Evolutionary conservation across 1,140 invertebrate species (phyloP).

Genomic region (Ctenoplectra terminalis): DNA sequence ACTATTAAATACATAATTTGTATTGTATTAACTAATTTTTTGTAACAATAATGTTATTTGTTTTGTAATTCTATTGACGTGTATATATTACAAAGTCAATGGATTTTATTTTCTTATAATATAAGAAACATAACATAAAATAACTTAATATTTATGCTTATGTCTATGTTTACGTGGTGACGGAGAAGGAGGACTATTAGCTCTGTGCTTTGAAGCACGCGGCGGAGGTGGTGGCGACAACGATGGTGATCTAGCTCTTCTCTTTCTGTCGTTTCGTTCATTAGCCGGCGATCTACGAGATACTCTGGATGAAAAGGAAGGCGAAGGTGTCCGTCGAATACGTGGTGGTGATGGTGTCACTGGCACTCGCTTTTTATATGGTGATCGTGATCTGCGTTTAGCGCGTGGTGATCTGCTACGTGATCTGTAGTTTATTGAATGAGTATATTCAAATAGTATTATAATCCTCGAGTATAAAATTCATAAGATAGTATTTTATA

Average conservation of each 20-base stretch:
- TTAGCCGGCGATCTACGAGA: conserved; percentile 75
- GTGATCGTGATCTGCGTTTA: conserved; percentile 80
- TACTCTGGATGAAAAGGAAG: conserved; percentile 75
- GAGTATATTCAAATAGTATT: conserved; percentile 3
- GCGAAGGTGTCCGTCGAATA: conserved; percentile 80
- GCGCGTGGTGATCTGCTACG: conserved; percentile 80
- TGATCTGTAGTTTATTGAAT: conserved; percentile 71
- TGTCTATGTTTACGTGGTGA: conserved; percentile 82
- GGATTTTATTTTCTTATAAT: conserved; percentile 19
- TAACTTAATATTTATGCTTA: conserved; percentile 83
- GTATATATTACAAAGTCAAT: conserved; percentile 10
- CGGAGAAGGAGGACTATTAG: conserved; percentile 77
- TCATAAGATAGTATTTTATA: background rate
- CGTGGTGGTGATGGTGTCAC: conserved; percentile 81
- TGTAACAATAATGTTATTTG: background rate
- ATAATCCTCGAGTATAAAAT: background rate
- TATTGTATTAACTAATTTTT: conserved; percentile 8
- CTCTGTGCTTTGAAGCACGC: conserved; percentile 75
- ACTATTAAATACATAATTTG: conserved; percentile 31
- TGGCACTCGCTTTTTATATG: conserved; percentile 79
- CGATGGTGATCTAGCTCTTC: conserved; percentile 76
- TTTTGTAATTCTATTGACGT: conserved; percentile 20
- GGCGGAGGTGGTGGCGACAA: conserved; percentile 79
- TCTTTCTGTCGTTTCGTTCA: conserved; percentile 77
- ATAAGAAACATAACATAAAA: conserved; percentile 27